Evolutionary conservation across 2,113 vertebrate species (phyloP).

Genomic region (Lonchura striata): DNA sequence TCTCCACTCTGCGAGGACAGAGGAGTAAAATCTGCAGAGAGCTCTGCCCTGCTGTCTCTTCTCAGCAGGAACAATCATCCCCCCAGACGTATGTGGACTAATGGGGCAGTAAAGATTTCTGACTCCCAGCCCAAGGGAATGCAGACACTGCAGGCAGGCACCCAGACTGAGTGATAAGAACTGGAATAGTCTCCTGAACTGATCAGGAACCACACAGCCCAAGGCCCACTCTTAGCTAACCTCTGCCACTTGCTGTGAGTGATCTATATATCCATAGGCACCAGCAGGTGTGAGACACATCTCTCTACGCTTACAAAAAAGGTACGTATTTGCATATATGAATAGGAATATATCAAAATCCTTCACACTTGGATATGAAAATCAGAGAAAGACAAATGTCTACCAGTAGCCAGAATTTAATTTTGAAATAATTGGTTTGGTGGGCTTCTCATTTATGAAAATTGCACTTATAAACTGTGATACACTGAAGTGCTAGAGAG

Average conservation of each 20-base stretch:
- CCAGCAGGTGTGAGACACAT: background rate
- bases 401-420: background rate
- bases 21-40: background rate
- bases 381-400: background rate
- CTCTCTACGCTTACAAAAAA: background rate
- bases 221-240: background rate
- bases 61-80: background rate
- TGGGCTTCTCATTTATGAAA: background rate
- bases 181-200: background rate
- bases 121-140: background rate
- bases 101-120: background rate
- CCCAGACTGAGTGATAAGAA: background rate
- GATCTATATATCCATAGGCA: too few species aligned
- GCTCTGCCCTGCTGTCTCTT: background rate
- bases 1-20: background rate
- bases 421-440: background rate
- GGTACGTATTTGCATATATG: rapidly evolving
- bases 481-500: background rate
- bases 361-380: background rate
- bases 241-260: background rate
- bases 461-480: background rate
- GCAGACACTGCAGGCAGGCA: background rate
- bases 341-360: background rate
- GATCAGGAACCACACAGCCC: background rate
- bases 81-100: background rate